phyloP scores from a whole-genome alignment of 1,140 invertebrate genomes.

The Harlomillsia oculata region DNA sequence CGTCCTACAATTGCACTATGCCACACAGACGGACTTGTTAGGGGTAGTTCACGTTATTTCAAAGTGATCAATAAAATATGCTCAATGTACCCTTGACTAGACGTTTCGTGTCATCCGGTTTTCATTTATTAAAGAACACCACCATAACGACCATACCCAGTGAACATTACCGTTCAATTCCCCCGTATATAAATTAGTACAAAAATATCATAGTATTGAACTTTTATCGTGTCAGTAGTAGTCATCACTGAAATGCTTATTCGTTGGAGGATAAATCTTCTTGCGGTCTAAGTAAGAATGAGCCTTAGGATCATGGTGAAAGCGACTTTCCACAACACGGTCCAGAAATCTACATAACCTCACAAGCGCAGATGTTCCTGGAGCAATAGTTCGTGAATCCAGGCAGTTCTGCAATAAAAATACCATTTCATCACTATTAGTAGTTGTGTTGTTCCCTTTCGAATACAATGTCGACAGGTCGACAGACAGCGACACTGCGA shows the following conservation, averaged over 20 bases:
- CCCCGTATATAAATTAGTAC: neutral
- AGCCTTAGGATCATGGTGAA: slow-evolving; percentile 21
- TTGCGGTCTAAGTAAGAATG: slow-evolving; percentile 27
- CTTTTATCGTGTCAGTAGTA: no score
- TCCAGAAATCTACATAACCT: slow-evolving; percentile 90
- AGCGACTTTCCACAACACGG: slow-evolving; percentile 52
- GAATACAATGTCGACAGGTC: no score
- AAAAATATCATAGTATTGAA: neutral
- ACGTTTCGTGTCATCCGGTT: neutral
- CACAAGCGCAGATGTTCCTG: slow-evolving; percentile 80
- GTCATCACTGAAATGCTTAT: slow-evolving; percentile 9
- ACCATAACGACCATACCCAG: neutral
- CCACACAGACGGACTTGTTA: no score
- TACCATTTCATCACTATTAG: neutral
- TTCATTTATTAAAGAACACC: neutral
- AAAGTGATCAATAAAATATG: neutral
- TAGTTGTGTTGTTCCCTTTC: neutral
- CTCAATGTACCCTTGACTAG: neutral
- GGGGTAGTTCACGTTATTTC: no score
- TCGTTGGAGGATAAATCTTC: slow-evolving; percentile 13
- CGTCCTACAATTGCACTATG: no score
- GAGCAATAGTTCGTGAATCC: slow-evolving; percentile 70
- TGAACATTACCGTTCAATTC: neutral
- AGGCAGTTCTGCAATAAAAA: slow-evolving; percentile 54
- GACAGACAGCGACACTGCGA: neutral